Evolutionary conservation across 1,140 invertebrate genomes (phyloP).

Genomic region (Plectus sambesii): DNA sequence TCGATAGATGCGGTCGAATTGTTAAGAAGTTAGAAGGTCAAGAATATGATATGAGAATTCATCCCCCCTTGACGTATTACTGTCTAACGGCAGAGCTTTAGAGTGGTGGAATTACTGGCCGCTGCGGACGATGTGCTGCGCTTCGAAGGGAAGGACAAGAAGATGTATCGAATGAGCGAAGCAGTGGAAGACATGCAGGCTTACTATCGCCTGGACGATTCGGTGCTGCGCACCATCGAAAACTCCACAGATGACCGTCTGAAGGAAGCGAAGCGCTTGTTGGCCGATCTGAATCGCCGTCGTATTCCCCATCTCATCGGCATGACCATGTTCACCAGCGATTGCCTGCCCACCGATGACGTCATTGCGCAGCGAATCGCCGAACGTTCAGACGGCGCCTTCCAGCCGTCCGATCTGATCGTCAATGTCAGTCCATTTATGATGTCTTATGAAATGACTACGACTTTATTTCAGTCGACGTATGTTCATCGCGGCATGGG

Average conservation of each 20-base stretch:
- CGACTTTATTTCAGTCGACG: slow-evolving; percentile 5
- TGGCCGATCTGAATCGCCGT: slow-evolving; percentile 6
- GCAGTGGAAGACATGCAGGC: slow-evolving; percentile 9
- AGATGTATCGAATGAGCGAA: slow-evolving; percentile 1
- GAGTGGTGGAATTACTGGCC: slow-evolving; percentile 6
- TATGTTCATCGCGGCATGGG: not conserved
- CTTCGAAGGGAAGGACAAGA: slow-evolving; percentile 8
- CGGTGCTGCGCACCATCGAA: not conserved
- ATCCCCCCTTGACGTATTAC: too few species aligned
- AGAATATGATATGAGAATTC: too few species aligned
- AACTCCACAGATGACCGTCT: not conserved
- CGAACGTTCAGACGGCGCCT: slow-evolving; percentile 3
- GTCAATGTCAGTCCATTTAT: slow-evolving; percentile 2
- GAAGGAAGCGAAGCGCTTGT: not conserved
- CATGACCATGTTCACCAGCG: too few species aligned
- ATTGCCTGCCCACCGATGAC: too few species aligned
- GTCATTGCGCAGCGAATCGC: not conserved
- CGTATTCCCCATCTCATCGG: slow-evolving; percentile 12
- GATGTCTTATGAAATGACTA: too few species aligned
- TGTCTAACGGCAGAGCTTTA: too few species aligned
- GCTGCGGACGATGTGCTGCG: not conserved
- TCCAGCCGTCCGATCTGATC: not conserved
- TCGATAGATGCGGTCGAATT: too few species aligned
- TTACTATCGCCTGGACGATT: slow-evolving; percentile 10
- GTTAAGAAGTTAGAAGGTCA: too few species aligned